Base-by-base conservation (phyloP, 2,888 invertebrate species). In the Caradrina kadenii region DNA sequence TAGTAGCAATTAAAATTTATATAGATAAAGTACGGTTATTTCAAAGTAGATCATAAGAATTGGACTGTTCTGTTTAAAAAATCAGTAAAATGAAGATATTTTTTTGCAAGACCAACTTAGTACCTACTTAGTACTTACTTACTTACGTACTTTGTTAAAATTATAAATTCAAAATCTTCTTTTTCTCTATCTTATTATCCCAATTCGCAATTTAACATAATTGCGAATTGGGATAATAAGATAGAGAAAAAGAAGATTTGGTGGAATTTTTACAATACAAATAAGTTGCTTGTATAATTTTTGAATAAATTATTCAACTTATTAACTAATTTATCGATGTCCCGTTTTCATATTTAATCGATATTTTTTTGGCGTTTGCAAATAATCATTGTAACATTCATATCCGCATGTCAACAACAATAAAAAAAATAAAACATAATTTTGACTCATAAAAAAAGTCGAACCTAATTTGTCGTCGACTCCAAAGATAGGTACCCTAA, bases 281-380 rank as follows among this genome's bases (percentile, higher is more conserved):
- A 76, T 79, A 82, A 74, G 84, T 80, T 78, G 50, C 59, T 61
- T 62, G 58, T 62, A 71, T 85, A 84, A 83, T 87, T 77, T 72
- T 76, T 87, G 67, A 79, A 86, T 77, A 73, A 81, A 87, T 89
- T 88, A 82, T 82, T 56, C 39, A 76, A 63, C 76, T 79, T 84
- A 83, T 86, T 84, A 79, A 73, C 17, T 35, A 31, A 61, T 53
- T 45, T 35, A 35, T 19, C 10, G 21, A 21, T 35, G 3, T 22
- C 68, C 31, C 17, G 35, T 56, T 54, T 52, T 62, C 31, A 13
- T 58, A 61, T 45, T 62, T 53, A 21, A 66, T 72, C 1, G 17
- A 2, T 45, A n/a, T 45, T 45, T 63, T 56, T 56, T 77, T 69
- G 54, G 61, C 52, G 50, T 71, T 67, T 60, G 53, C 53, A 69